Base-by-base conservation (phyloP, 2,797 vertebrate species). In the Remorina albescens region DNA sequence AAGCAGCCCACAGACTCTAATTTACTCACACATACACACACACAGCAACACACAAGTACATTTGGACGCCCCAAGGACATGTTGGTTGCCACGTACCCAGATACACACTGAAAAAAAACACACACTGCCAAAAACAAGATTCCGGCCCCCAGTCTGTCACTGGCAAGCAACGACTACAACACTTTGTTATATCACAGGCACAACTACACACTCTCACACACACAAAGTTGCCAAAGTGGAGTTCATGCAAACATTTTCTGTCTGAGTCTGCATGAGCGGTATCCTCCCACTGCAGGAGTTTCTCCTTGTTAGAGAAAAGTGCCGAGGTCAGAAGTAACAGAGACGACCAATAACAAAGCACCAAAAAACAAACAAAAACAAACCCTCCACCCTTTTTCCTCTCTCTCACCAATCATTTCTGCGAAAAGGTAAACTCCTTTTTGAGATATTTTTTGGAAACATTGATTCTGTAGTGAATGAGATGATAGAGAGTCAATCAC, bases 131-230 rank as follows among this genome's bases (percentile, higher is more conserved):
- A 75, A 83, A 86, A 74, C 23, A 19, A 57, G 80, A 73, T 82
- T 82, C 73, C 42, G 49, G 74, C 71, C 83, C 72, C 55, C 73
- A 73, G 83, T 87, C 80, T 85, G 83, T 89, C 86, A 80, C 81
- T 71, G 66, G 74, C 69, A 67, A 67, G 59, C 39, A 21, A 51
- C 63, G 4, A 69, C 73, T 75, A 58, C 69, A 78, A 71, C 73
- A 76, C 84, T 83, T 81, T 81, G 81, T 87, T 83, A 86, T 74
- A 88, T 87, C 83, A 88, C 81, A 77, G 53, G 63, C 73, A 76
- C 74, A 78, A 21, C 16, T 47, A 62, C 58, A 50, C 60, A 57
- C 32, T 67, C 47, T 44, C 19, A 10, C 46, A 44, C 74, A 54
- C 66, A 62, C 58, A 42, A 30, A 64, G 41, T 62, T 15, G 30